Evolutionary conservation across 2,113 vertebrate genomes (phyloP), one percentile per base, ranked within the genome.

Genomic region (Melozone crissalis): DNA sequence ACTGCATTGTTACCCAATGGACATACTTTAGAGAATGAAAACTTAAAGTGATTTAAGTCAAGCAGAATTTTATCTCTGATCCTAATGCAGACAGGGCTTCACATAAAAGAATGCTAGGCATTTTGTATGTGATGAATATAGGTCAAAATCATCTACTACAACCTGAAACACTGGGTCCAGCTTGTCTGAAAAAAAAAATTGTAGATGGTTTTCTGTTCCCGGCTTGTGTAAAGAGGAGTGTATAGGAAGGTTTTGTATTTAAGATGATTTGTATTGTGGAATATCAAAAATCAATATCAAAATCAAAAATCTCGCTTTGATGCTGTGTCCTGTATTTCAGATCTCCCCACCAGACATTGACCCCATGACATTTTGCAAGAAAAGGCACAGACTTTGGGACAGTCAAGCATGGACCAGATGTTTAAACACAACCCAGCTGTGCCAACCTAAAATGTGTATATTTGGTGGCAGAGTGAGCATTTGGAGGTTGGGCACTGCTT

Each of bases 391-490:
- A 39, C 15, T 87, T 61, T 59, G 47, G 11, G 35, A 54, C 1
- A n/a, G 30, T 7, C 33, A 44, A 44, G 11, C 54, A 35, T 31
- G 35, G 23, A 35, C 30, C 27, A 80, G 41, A 57, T 28, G 5
- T 66, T 90, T 67, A 62, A 80, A 89, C n/a, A 43, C 11, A 57
- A 26, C 10, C 10, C 7, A 43, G 13, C 6, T 15, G 55, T 35
- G 20, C 27, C 43, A 67, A 33, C 10, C 5, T 49, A 33, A 74
- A 55, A 62, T 58, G 27, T 41, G 3, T 67, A 19, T 47, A 15
- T 74, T 35, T 18, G 28, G 23, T 63, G 54, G 18, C 10, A 80
- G 51, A 12, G 5, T 24, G 17, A 54, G 22, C 0, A 0, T 6
- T 14, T 43, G 30, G 21, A 35, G 22, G 11, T 30, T 86, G 67